phyloP scores from a whole-genome alignment of 2,888 invertebrate genomes.

The Drosophila pullipes region DNA sequence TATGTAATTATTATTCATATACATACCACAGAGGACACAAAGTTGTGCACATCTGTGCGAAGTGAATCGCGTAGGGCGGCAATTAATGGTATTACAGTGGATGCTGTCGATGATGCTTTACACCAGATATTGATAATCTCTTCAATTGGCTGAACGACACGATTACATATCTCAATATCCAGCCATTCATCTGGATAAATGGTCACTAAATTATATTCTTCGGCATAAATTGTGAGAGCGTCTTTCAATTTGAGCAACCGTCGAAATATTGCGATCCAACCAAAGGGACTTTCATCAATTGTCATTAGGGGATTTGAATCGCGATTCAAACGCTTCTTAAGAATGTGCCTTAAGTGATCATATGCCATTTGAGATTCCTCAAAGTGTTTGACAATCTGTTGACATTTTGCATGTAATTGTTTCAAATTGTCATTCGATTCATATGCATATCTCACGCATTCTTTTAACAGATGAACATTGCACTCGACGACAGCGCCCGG shows the following conservation, averaged over 20 bases:
- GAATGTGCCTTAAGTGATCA: constrained; percentile 55
- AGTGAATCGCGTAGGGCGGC: constrained; percentile 63
- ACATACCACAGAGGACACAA: constrained; percentile 60
- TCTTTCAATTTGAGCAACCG: constrained; percentile 52
- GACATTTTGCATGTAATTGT: constrained; percentile 50
- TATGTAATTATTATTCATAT: neutral
- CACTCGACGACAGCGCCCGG: constrained; percentile 31
- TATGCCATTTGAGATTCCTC: constrained; percentile 38
- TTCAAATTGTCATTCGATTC: constrained; percentile 49
- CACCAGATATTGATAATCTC: constrained; percentile 64
- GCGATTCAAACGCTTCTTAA: constrained; percentile 45
- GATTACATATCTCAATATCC: constrained; percentile 60
- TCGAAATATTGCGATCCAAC: constrained; percentile 52
- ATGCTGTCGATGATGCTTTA: constrained; percentile 38
- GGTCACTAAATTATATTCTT: constrained; percentile 50
- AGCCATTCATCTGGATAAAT: constrained; percentile 67
- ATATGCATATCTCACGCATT: constrained; percentile 53
- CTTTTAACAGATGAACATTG: constrained; percentile 43
- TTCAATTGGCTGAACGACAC: constrained; percentile 64
- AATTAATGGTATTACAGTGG: constrained; percentile 61
- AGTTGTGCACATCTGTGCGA: constrained; percentile 58
- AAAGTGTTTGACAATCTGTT: constrained; percentile 55
- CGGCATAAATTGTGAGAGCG: constrained; percentile 50
- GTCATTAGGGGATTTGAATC: constrained; percentile 16
- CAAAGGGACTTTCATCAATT: neutral